Evolutionary conservation across 2,113 vertebrate species (phyloP).

Genomic region (Callocephalon fimbriatum): DNA sequence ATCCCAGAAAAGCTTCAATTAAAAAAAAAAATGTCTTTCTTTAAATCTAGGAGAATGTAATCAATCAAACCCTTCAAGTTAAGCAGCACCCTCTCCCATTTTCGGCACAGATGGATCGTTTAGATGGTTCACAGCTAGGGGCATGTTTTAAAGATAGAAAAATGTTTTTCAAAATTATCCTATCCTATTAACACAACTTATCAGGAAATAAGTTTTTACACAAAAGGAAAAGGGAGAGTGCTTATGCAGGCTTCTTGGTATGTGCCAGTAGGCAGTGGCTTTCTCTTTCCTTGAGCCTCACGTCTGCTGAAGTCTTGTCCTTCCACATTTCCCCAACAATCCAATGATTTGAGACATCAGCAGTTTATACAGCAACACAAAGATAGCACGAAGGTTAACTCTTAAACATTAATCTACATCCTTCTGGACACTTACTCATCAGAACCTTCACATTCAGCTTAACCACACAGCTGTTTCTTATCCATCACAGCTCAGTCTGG

Average conservation of each 20-base stretch:
- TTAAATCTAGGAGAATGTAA: neutral
- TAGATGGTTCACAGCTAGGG: neutral
- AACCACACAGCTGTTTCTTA: neutral
- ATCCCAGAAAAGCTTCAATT: neutral
- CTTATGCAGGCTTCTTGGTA: neutral
- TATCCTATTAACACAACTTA: neutral
- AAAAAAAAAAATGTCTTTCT: neutral
- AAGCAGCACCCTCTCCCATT: neutral
- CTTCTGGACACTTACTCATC: neutral
- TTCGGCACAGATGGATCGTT: neutral
- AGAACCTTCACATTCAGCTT: neutral
- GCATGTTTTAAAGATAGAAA: neutral
- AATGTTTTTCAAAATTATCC: neutral
- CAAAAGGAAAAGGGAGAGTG: neutral
- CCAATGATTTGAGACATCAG: accelerated
- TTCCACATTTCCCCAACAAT: neutral
- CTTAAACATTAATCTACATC: neutral
- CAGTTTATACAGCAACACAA: neutral
- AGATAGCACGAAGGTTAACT: neutral
- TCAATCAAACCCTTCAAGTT: neutral
- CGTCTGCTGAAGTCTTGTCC: neutral
- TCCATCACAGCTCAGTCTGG: neutral
- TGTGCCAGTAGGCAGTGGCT: neutral
- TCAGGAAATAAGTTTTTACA: neutral
- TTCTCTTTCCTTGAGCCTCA: neutral